Base-by-base conservation (phyloP, 2,113 vertebrate genomes). In the Cnemophilus loriae region DNA sequence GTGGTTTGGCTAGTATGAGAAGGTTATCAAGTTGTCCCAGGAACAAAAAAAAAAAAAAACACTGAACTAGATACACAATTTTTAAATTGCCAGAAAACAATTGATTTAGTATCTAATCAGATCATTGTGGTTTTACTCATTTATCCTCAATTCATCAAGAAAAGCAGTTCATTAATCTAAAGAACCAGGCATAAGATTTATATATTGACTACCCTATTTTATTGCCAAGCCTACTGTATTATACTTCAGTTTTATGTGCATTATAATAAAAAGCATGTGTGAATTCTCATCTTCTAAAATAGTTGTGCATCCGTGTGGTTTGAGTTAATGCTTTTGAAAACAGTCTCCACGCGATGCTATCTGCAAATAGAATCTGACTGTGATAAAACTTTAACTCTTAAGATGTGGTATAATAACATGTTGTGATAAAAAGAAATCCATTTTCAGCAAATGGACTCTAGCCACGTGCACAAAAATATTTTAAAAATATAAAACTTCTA, bases 201-300 rank as follows among this genome's bases (percentile, higher is more conserved):
- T 95, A 81, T 90, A 92, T 95, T 0, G 1, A 92, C 94, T 92
- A 83, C 90, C 91, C 94, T 85, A 71, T 93, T 96, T 96, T 95
- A 96, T 84, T 96, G 93, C 95, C 95, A 97, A 77, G 87, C 89
- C 95, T 97, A 96, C 95, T 95, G 94, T 92, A 96, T 95, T 86
- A 81, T 96, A 87, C 88, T 95, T 82, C 41, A 32, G 70, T 89
- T 97, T 96, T 96, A 97, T 96, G 92, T 88, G 89, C 5, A 2
- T 91, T 78, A n/a, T 96, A 97, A 97, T 97, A 89, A 82, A 96
- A 97, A 97, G 41, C 97, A 97, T 67, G 79, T 97, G 96, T 74
- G 88, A 92, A 93, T 90, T 88, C 89, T 86, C 86, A 42, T 96
- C 44, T 91, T 96, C 89, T 96, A 94, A 92, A 95, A 74, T 83